phyloP scores from a whole-genome alignment of 2,113 vertebrate genomes.

The Carassius carassius region DNA sequence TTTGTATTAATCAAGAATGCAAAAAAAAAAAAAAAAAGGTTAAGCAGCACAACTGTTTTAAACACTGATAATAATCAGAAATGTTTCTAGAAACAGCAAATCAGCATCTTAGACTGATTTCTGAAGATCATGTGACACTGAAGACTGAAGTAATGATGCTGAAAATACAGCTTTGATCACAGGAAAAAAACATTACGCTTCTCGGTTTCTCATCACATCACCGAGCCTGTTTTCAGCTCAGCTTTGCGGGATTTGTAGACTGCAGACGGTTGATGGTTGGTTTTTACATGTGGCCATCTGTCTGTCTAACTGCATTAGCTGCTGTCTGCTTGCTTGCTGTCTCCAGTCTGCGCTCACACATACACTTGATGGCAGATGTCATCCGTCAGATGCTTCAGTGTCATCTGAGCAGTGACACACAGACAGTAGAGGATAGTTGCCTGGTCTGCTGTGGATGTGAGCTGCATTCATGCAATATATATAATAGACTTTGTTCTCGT shows the following conservation, averaged over 20 bases:
- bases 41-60: too few species aligned
- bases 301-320: slow-evolving; percentile 36
- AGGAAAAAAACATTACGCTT: background rate
- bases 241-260: slow-evolving; percentile 4
- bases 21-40: too few species aligned
- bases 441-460: background rate
- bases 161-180: background rate
- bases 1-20: too few species aligned
- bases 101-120: background rate
- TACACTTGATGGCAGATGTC: slow-evolving; percentile 31
- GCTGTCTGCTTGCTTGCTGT: slow-evolving; percentile 21
- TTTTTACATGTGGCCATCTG: slow-evolving; percentile 6
- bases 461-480: background rate
- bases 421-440: background rate
- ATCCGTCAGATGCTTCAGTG: slow-evolving; percentile 35
- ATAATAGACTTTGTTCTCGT: background rate
- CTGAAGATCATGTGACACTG: background rate
- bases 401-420: background rate
- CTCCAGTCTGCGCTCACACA: slow-evolving; percentile 5
- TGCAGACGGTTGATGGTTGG: background rate
- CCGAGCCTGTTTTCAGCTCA: background rate
- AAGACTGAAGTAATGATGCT: background rate
- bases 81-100: background rate
- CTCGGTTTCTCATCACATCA: background rate
- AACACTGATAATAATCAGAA: background rate